phyloP scores from a whole-genome alignment of 2,797 vertebrate genomes.

The Cottoperca gobio region DNA sequence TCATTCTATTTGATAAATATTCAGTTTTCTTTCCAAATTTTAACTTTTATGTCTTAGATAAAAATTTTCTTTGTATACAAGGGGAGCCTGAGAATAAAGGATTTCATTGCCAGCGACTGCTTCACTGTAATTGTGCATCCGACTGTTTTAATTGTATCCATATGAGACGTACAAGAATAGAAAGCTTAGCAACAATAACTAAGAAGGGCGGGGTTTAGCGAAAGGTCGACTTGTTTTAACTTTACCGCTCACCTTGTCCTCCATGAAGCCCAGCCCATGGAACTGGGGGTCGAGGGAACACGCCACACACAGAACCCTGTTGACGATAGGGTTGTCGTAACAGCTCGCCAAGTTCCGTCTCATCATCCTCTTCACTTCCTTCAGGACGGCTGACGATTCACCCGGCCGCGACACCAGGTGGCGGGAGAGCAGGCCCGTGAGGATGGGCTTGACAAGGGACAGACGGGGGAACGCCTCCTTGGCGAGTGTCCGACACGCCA shows the following conservation, averaged over 20 bases:
- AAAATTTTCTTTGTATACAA: too few species aligned
- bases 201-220: background rate
- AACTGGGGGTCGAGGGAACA: conserved; percentile 87
- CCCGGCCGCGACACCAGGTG: conserved; percentile 76
- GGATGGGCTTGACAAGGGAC: conserved; percentile 84
- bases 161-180: too few species aligned
- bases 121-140: too few species aligned
- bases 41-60: too few species aligned
- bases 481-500: conserved; percentile 84
- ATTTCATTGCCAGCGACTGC: background rate
- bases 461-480: conserved; percentile 82
- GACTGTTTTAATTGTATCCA: too few species aligned
- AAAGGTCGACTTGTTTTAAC: background rate
- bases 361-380: conserved; percentile 80
- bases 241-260: conserved; percentile 64
- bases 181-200: background rate
- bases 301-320: conserved; percentile 80
- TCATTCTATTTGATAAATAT: too few species aligned
- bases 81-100: too few species aligned
- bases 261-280: conserved; percentile 84
- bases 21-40: too few species aligned
- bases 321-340: conserved; percentile 76
- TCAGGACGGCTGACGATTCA: conserved; percentile 70
- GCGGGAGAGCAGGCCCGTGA: conserved; percentile 83
- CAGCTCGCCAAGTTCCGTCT: conserved; percentile 70